A percentile compares a stretch with the other conserved stretches of the same genome.
phyloP scores from a whole-genome alignment of 2,113 vertebrate genomes.

The Cephalophus harveyi region DNA sequence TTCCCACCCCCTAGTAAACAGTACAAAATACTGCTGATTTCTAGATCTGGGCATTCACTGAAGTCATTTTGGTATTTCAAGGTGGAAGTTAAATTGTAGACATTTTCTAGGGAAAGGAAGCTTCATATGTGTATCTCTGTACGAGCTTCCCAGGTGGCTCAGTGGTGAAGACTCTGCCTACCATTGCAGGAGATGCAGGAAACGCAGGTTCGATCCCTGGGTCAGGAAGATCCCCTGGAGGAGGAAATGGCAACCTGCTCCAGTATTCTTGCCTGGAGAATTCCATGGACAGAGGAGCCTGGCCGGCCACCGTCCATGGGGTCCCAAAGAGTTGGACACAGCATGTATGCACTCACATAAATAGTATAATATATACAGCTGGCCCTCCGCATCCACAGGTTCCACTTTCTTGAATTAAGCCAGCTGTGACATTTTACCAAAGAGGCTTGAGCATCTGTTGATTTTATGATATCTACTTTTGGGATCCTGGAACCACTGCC shows the following conservation, averaged over 20 bases:
- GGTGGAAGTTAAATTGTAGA: not conserved
- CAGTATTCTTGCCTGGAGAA: not conserved
- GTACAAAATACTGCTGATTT: not conserved
- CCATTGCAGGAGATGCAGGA: not conserved
- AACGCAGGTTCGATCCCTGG: not conserved
- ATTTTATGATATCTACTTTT: not conserved
- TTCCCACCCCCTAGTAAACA: not conserved
- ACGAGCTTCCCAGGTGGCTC: not conserved
- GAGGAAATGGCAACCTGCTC: not conserved
- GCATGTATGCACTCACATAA: not conserved
- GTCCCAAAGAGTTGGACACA: not conserved
- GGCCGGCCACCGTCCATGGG: not conserved
- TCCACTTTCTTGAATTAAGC: not conserved
- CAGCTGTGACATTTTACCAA: not conserved
- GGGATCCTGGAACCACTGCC: not conserved
- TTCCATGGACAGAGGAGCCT: not conserved
- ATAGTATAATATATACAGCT: not conserved
- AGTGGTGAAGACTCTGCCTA: not conserved
- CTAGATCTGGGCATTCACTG: not conserved
- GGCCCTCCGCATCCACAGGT: not conserved
- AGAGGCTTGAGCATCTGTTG: not conserved
- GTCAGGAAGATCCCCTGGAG: not conserved
- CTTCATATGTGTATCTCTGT: not conserved
- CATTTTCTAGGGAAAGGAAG: not conserved
- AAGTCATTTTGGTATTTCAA: not conserved